These are phyloP conservation scores for Orbicella faveolata DNA, from an alignment of 64 coral and sea anemone species.

Conservation along the genomic window DNA sequence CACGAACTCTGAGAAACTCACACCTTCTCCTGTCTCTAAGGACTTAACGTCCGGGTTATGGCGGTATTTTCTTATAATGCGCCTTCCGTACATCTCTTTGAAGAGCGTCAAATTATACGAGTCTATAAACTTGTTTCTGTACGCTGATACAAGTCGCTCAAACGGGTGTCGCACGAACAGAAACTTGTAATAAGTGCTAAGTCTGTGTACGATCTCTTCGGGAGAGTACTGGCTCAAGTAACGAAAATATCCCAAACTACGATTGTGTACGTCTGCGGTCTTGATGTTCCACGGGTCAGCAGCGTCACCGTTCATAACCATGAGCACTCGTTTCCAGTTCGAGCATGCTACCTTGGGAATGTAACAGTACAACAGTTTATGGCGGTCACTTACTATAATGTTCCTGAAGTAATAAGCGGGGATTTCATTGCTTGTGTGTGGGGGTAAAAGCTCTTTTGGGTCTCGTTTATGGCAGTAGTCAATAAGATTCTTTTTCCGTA, in stretches of 20 bases:
- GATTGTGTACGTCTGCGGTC: constrained; percentile 92
- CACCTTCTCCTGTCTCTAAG: constrained; percentile 71
- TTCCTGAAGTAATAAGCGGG: constrained; percentile 75
- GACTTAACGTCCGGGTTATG: constrained; percentile 53
- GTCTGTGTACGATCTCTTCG: constrained; percentile 80
- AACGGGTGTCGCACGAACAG: constrained; percentile 95
- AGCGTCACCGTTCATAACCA: constrained; percentile 88
- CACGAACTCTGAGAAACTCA: constrained; percentile 92
- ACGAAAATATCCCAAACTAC: constrained; percentile 86
- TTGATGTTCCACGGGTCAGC: constrained; percentile 75
- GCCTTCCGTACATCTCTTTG: constrained; percentile 79
- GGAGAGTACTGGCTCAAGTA: constrained; percentile 89
- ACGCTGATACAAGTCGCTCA: constrained; percentile 88
- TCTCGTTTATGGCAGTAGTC: constrained; percentile 76
- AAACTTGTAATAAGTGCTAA: constrained; percentile 92
- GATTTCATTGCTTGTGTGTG: constrained; percentile 54
- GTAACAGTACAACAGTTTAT: constrained; percentile 88
- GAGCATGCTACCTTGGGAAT: constrained; percentile 92
- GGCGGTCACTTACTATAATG: constrained; percentile 85
- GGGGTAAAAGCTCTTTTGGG: constrained; percentile 52
- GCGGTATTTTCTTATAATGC: constrained; percentile 86
- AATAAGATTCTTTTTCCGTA: constrained; percentile 45
- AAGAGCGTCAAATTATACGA: constrained; percentile 95
- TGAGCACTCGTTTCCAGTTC: constrained; percentile 97
- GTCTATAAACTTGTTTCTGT: constrained; percentile 97